Percentiles rank a stretch among this genome's conserved stretches.
Conservation (phyloP, 2,797 vertebrate species). For the Dicrostonyx torquatus region DNA sequence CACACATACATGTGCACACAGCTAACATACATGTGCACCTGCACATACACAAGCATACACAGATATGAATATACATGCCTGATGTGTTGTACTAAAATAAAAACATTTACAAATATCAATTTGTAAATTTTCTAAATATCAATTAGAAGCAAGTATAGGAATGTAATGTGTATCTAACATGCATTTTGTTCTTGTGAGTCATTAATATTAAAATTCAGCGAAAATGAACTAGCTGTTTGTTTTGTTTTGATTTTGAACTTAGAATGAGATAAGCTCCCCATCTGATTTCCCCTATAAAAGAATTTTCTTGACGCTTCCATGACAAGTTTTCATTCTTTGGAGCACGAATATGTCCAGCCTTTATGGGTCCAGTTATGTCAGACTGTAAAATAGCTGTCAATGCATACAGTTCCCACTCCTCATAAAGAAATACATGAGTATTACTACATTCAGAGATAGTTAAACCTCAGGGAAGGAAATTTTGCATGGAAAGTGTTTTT, state of each 20-base stretch:
- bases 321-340: constrained; percentile 10
- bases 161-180: neutral
- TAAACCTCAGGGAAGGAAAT: neutral
- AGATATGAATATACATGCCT: neutral
- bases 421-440: neutral
- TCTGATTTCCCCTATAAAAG: neutral
- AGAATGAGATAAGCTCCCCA: neutral
- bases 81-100: neutral
- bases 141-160: neutral
- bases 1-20: neutral
- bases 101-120: neutral
- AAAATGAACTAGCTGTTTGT: neutral
- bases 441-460: neutral
- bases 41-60: neutral
- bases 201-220: neutral
- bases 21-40: neutral
- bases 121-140: no score
- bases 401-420: neutral
- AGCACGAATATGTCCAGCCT: neutral
- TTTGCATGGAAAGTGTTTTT: neutral
- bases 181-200: neutral
- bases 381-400: neutral
- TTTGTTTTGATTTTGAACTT: neutral
- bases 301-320: neutral
- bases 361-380: neutral